Conservation (phyloP, 2,113 vertebrate species). For the Odontophorus gujanensis region DNA sequence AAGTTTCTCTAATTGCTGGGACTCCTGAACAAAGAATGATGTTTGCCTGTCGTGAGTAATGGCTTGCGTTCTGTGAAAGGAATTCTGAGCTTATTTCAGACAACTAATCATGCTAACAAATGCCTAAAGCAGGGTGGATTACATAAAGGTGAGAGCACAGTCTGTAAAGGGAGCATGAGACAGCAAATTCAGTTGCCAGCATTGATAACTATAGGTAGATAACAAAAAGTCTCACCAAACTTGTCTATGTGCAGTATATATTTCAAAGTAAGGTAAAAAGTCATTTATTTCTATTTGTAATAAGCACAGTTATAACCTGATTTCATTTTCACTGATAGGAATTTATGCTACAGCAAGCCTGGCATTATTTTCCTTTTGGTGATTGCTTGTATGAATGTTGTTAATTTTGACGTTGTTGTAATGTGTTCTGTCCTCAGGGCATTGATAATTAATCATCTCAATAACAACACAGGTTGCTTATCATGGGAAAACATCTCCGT, state of each 20-base stretch:
- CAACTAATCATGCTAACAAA: neutral
- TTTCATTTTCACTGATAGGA: neutral
- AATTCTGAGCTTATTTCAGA: neutral
- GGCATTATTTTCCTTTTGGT: neutral
- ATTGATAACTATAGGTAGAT: neutral
- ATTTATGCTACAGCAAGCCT: neutral
- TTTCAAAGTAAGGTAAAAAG: neutral
- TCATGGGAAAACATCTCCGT: neutral
- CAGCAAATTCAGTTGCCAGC: neutral
- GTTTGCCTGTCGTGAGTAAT: neutral
- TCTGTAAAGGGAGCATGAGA: neutral
- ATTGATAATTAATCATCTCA: slow-evolving; percentile 15
- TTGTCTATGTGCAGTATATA: neutral
- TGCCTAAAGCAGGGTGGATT: neutral
- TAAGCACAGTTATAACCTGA: neutral
- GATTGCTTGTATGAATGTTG: accelerated
- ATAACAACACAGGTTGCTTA: slow-evolving; percentile 17
- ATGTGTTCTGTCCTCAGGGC: neutral
- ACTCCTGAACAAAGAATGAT: neutral
- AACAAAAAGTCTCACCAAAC: neutral
- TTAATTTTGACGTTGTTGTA: neutral
- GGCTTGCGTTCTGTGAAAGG: neutral
- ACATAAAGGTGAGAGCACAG: neutral
- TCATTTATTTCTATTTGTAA: neutral
- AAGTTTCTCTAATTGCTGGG: neutral